Evolutionary conservation across 2,888 invertebrate species (phyloP), one percentile per base, ranked within the genome.

Genomic region (Ceraclea dissimilis): DNA sequence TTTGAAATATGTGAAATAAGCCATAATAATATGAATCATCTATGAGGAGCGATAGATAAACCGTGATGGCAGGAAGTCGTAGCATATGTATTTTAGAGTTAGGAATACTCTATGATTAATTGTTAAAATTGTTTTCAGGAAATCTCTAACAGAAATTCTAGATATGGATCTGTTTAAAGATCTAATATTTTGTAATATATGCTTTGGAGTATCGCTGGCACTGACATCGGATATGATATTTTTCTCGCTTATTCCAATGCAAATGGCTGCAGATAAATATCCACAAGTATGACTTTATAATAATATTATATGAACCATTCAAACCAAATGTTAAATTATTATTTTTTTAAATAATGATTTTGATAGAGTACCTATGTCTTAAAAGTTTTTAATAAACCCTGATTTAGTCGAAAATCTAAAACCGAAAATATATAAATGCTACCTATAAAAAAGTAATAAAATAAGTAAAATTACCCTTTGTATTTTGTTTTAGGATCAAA

Each of bases 211-310:
- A 66, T 79, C 86, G 0, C 75, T 88, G 56, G 80, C 83, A 2
- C 78, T 85, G 59, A 83, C 83, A 56, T 80, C 86, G 4, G 88
- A 89, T 67, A 75, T 83, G 44, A 83, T 83, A 0, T 89, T 89
- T 67, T 79, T 84, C 63, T 82, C 84, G 0, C 66, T 89, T 51
- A 79, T 88, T 59, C 88, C 89, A 0, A 65, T 87, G 63, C 78
- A 83, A 66, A 72, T 85, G 65, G 74, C 73, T 50, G 78, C 78
- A 62, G 67, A 72, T 34, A 75, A 80, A 49, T 79, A 82, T 55
- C 73, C 69, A 51, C 73, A 75, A 65, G 71, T 75, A 21, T 11
- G 2, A 52, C 4, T 18, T 51, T 20, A 52, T 44, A 43, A 17
- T 31, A 5, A 11, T 5, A 18, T 26, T 49, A 20, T 16, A 26